Evolutionary conservation across 2,888 invertebrate species (phyloP).

Genomic region (Hypomecis punctinalis): DNA sequence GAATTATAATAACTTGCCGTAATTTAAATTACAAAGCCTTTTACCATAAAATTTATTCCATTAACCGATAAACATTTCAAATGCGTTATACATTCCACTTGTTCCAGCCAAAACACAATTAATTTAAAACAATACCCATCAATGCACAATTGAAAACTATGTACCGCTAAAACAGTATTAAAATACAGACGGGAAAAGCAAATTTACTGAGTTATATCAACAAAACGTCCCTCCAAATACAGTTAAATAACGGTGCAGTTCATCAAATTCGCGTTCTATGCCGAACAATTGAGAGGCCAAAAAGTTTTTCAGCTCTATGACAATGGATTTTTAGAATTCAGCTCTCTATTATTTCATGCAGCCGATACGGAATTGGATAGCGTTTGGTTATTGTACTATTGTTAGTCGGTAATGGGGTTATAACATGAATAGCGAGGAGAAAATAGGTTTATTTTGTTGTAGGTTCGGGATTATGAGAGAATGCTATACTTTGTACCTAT

Average conservation of each 20-base stretch:
- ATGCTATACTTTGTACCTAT: not conserved
- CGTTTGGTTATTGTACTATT: slow-evolving; percentile 16
- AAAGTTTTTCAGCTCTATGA: slow-evolving; percentile 43
- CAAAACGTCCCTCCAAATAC: slow-evolving; percentile 46
- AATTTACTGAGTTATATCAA: slow-evolving; percentile 49
- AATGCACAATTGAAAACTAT: slow-evolving; percentile 16
- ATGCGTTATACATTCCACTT: not conserved
- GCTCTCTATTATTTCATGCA: slow-evolving; percentile 28
- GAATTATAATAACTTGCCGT: too few species aligned
- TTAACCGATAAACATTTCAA: not conserved
- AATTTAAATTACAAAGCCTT: too few species aligned
- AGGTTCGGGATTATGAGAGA: slow-evolving; percentile 3
- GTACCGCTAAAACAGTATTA: slow-evolving; percentile 20
- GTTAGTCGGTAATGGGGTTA: slow-evolving; percentile 20
- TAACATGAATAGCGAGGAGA: slow-evolving; percentile 5
- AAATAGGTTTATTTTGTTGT: slow-evolving; percentile 17
- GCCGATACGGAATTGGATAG: slow-evolving; percentile 14
- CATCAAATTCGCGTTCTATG: slow-evolving; percentile 52
- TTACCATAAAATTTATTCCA: slow-evolving; percentile 7
- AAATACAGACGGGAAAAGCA: slow-evolving; percentile 27
- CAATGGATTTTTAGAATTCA: slow-evolving; percentile 42
- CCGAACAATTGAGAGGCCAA: slow-evolving; percentile 47
- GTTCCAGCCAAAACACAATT: slow-evolving; percentile 17
- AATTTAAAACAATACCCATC: slow-evolving; percentile 16
- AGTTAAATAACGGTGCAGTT: slow-evolving; percentile 50